phyloP scores from a whole-genome alignment of 1,140 invertebrate species.

The Acromyrmex charruanus region DNA sequence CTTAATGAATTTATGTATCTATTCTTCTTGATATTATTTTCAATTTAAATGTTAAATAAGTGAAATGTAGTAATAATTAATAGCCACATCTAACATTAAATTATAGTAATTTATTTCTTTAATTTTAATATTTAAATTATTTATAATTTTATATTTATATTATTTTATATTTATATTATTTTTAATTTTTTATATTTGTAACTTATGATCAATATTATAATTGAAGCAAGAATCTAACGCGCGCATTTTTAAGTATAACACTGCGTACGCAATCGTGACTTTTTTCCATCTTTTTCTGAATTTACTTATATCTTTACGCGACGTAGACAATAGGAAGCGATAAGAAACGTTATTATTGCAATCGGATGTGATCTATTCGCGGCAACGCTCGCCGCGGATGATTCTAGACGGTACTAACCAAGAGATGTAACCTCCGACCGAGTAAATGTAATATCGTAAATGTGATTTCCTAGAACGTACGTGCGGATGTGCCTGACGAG shows the following conservation, averaged over 20 bases:
- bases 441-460: slow-evolving; percentile 53
- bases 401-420: neutral
- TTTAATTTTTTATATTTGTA: no score
- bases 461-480: slow-evolving; percentile 41
- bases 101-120: neutral
- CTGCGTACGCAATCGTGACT: neutral
- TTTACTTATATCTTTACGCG: neutral
- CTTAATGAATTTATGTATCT: no score
- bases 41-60: neutral
- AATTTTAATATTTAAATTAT: no score
- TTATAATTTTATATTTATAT: no score
- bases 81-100: neutral
- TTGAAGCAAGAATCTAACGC: neutral
- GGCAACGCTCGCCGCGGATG: neutral
- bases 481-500: slow-evolving; percentile 3
- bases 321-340: neutral
- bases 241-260: neutral
- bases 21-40: neutral
- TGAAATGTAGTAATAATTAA: slow-evolving; percentile 7
- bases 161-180: no score
- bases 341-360: slow-evolving; percentile 39
- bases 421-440: neutral
- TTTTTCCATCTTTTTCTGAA: slow-evolving; percentile 5
- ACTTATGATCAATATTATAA: neutral
- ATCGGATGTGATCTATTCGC: slow-evolving; percentile 28